phyloP scores from a whole-genome alignment of 2,113 vertebrate species.

The Ceuthmochares aereus region DNA sequence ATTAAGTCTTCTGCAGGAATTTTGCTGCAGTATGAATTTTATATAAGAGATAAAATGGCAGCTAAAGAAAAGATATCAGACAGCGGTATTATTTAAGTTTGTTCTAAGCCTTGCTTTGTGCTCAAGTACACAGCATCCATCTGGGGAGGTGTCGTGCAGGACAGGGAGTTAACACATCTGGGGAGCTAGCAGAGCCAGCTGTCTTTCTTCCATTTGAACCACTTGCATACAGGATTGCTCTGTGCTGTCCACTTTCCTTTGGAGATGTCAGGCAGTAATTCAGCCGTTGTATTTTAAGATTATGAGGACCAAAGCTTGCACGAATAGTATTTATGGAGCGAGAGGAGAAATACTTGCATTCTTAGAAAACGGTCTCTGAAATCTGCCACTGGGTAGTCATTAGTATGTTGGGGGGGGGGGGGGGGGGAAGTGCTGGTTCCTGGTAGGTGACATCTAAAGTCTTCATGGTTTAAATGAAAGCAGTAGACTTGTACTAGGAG shows the following conservation, averaged over 20 bases:
- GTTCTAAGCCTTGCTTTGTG: not conserved
- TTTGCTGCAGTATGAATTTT: not conserved
- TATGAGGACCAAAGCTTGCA: not conserved
- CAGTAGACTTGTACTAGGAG: not conserved
- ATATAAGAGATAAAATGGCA: not conserved
- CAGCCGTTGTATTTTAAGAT: accelerated
- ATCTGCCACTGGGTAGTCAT: not conserved
- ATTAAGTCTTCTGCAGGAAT: not conserved
- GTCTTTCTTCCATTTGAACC: not conserved
- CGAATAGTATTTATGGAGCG: not conserved
- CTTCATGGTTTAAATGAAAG: not conserved
- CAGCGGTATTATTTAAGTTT: not conserved
- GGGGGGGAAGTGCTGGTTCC: not conserved
- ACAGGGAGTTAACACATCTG: too few relatives aligned
- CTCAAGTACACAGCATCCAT: not conserved
- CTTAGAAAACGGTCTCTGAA: not conserved
- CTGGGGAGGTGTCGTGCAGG: not conserved
- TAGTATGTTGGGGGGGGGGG: accelerated
- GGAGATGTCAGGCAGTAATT: not conserved
- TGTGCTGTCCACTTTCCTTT: not conserved
- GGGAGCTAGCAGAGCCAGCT: not conserved
- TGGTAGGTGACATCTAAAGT: not conserved
- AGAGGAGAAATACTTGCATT: not conserved
- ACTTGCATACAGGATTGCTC: not conserved
- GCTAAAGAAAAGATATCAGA: not conserved